Percentiles rank a stretch among this genome's conserved stretches.
phyloP scores from a whole-genome alignment of 2,797 vertebrate genomes.

The Menidia menidia region DNA sequence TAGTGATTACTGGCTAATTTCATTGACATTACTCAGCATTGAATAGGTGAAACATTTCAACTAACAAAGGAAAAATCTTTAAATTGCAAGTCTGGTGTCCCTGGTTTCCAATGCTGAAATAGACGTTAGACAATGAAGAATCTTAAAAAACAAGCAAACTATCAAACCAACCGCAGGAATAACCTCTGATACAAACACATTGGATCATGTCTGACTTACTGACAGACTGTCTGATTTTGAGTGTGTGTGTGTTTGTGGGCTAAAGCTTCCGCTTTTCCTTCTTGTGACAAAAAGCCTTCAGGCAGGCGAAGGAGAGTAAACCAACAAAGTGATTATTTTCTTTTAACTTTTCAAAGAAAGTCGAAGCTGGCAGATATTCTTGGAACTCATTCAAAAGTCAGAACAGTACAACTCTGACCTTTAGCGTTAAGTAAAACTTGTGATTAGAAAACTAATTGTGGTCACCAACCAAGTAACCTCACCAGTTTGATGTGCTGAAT shows the following conservation, averaged over 20 bases:
- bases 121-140: slow-evolving; percentile 32
- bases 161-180: slow-evolving; percentile 24
- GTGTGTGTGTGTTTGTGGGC: slow-evolving; percentile 2
- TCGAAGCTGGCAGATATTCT: neutral
- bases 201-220: slow-evolving; percentile 52
- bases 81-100: slow-evolving; percentile 24
- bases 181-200: slow-evolving; percentile 46
- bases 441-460: neutral
- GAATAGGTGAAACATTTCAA: neutral
- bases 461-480: slow-evolving; percentile 42
- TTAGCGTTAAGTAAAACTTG: neutral
- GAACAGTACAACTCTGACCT: neutral
- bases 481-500: slow-evolving; percentile 98
- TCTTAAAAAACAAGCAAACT: neutral
- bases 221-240: slow-evolving; percentile 14
- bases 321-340: neutral
- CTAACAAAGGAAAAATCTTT: neutral
- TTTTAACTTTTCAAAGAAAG: neutral
- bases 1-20: neutral
- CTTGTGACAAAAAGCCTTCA: slow-evolving; percentile 1
- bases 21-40: neutral
- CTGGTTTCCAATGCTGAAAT: slow-evolving; percentile 22
- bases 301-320: slow-evolving; percentile 4
- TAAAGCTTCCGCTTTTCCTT: slow-evolving; percentile 14
- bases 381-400: neutral